Evolutionary conservation across 1,140 invertebrate genomes (phyloP).

Genomic region (Pygmarrhopalites habei): DNA sequence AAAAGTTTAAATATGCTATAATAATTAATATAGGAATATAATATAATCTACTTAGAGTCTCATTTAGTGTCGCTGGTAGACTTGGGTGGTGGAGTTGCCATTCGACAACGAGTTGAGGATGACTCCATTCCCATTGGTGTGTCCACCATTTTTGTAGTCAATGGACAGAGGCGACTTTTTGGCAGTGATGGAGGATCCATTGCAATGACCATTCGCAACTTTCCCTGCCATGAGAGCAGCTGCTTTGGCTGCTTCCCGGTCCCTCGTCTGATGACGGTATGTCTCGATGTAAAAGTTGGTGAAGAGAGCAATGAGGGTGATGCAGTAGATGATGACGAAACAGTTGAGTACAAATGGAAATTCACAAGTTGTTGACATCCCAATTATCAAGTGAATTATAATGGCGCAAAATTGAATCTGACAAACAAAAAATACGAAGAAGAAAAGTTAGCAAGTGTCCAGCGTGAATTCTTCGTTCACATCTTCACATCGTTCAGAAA

Average conservation of each 20-base stretch:
- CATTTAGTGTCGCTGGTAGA: not conserved
- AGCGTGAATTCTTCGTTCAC: no score
- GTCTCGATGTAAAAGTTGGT: slow-evolving; percentile 48
- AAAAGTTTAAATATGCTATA: no score
- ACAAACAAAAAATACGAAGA: slow-evolving; percentile 4
- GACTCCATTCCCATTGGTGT: not conserved
- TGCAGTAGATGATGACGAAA: slow-evolving; percentile 43
- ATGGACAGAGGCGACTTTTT: not conserved
- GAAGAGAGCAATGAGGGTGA: slow-evolving; percentile 47
- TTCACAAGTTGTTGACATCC: slow-evolving; percentile 42
- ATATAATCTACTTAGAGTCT: no score
- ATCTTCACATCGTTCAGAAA: no score
- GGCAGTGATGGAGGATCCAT: not conserved
- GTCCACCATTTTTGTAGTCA: not conserved
- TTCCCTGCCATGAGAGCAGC: not conserved
- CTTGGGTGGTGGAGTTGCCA: not conserved
- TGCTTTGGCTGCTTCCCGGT: slow-evolving; percentile 7
- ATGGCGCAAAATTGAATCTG: slow-evolving; percentile 41
- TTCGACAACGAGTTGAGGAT: not conserved
- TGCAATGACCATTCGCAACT: not conserved
- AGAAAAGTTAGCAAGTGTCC: not conserved
- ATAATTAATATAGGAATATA: no score
- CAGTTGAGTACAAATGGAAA: slow-evolving; percentile 44
- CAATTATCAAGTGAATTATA: slow-evolving; percentile 38
- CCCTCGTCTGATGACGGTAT: slow-evolving; percentile 39